Percentiles rank a stretch among this genome's conserved stretches.
Conservation (phyloP, 2,888 invertebrate genomes). For the Xanthorhoe spadicearia region DNA sequence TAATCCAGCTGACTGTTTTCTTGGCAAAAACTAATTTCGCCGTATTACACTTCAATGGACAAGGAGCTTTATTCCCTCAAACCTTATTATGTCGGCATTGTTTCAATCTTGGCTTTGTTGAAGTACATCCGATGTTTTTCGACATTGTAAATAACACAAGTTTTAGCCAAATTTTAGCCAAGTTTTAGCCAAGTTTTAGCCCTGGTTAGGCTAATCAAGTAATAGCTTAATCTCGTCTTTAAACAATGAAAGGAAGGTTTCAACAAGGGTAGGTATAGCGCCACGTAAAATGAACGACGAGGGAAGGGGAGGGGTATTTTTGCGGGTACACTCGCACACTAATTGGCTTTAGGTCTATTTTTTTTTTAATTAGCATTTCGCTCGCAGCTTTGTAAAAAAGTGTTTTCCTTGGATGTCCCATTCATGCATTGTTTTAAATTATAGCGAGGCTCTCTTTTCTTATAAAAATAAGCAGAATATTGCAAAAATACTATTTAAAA, state of each 20-base stretch:
- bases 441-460: too few relatives aligned
- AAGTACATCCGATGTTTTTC: slow-evolving; percentile 42
- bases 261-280: too few relatives aligned
- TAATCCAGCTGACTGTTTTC: background rate
- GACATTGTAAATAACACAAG: slow-evolving; percentile 41
- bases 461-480: too few relatives aligned
- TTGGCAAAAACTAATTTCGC: background rate
- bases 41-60: slow-evolving; percentile 2
- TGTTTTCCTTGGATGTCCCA: too few relatives aligned
- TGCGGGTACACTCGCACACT: too few relatives aligned
- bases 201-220: slow-evolving; percentile 30
- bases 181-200: slow-evolving; percentile 28
- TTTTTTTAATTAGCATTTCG: too few relatives aligned
- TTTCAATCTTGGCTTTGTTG: slow-evolving; percentile 50
- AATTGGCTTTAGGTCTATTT: too few relatives aligned
- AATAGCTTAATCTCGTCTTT: slow-evolving; percentile 20
- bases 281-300: too few relatives aligned
- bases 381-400: too few relatives aligned
- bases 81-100: slow-evolving; percentile 51
- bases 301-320: too few relatives aligned
- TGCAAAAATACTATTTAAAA: too few relatives aligned
- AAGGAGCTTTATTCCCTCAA: slow-evolving; percentile 8
- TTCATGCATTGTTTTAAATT: too few relatives aligned
- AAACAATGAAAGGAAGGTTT: slow-evolving; percentile 12
- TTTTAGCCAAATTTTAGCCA: slow-evolving; percentile 28